Evolutionary conservation across 2,888 invertebrate species (phyloP), one percentile per base, ranked within the genome.

Genomic region (Drosophila macrospina): DNA sequence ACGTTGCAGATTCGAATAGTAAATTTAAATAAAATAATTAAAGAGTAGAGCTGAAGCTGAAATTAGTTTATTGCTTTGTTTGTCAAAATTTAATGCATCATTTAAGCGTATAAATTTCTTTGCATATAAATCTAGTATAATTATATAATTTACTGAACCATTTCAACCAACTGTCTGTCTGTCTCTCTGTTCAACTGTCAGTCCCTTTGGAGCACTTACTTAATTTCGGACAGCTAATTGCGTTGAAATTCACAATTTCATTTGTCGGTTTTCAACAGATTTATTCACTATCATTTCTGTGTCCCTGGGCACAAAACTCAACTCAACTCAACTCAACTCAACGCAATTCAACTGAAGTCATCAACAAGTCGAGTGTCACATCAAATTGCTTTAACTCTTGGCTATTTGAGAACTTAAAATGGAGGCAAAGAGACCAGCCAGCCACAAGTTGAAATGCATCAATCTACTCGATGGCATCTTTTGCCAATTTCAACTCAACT

Each of bases 281-380:
- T 63, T 60, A 20, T 20, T 20, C 20, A 20, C 20, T 20, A 20
- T 20, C 20, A 20, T 15, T 57, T 50, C 37, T 3, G 2, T 7
- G 1, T 7, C 13, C 5, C 11, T 16, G 26, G 11, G 44, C 15
- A 39, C 16, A 28, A 10, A 16, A 37, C 7, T 41, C 13, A 52
- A 39, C 41, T 45, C 2, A n/a, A 26, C 5, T 26, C 26, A 1
- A n/a, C n/a, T n/a, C n/a, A n/a, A n/a, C n/a, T n/a, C n/a, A n/a
- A n/a, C n/a, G n/a, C n/a, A n/a, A n/a, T n/a, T n/a, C n/a, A n/a
- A n/a, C n/a, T n/a, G n/a, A n/a, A n/a, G n/a, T n/a, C 69, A 64
- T 71, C 68, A 61, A 55, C 39, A 55, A 66, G 65, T 72, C 71
- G 56, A 76, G 76, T 67, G 63, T 20, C 34, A 48, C 47, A n/a